Conservation (phyloP, 2,113 vertebrate species). For the Orthonyx spaldingii region DNA sequence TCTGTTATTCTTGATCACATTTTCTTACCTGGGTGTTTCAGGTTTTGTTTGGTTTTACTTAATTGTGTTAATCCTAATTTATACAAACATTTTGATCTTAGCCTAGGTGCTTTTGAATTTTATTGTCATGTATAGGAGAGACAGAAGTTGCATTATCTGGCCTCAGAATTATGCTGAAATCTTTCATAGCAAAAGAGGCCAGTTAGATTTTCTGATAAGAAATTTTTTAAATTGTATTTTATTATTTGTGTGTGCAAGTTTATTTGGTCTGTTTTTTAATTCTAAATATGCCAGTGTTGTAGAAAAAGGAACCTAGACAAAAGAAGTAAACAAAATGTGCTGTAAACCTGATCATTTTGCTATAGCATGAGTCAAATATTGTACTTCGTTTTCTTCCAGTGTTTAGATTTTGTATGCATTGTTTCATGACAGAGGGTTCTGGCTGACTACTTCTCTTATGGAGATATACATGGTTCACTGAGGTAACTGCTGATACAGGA, state of each 20-base stretch:
- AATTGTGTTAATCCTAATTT: neutral
- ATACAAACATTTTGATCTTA: neutral
- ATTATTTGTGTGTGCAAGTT: fast-evolving
- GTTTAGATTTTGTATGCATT: neutral
- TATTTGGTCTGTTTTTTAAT: neutral
- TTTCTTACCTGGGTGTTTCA: neutral
- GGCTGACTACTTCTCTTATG: neutral
- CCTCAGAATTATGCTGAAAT: neutral
- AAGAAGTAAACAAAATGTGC: neutral
- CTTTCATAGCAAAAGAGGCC: neutral
- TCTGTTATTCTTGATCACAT: neutral
- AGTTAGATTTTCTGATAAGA: neutral
- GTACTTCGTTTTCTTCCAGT: neutral
- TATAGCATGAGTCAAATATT: neutral
- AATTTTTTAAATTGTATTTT: neutral
- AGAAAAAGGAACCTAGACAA: neutral
- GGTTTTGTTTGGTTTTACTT: neutral
- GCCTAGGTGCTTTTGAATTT: neutral
- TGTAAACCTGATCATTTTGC: neutral
- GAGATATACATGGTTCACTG: neutral
- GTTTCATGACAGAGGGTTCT: neutral
- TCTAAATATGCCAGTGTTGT: neutral
- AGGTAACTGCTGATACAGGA: neutral
- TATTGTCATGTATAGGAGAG: neutral
- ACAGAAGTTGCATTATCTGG: neutral